Evolutionary conservation across 2,888 invertebrate species (phyloP).

Genomic region (Synanthedon andrenaeformis): DNA sequence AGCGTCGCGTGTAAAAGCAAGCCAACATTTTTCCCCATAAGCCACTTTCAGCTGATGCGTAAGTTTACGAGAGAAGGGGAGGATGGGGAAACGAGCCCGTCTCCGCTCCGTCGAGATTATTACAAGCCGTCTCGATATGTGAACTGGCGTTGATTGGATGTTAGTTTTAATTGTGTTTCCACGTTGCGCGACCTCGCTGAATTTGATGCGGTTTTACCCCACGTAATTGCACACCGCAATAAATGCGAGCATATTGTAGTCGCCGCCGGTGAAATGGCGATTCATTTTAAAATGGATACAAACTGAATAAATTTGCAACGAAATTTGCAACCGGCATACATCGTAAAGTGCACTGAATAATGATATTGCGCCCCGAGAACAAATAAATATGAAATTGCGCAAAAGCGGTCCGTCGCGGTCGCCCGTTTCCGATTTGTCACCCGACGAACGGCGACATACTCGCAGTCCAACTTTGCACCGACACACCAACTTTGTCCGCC

Average conservation of each 20-base stretch:
- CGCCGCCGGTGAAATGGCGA: background rate
- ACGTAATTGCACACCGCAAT: background rate
- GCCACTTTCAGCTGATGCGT: background rate
- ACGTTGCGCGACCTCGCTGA: no score
- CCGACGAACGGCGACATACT: background rate
- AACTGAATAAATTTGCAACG: slow-evolving; percentile 1
- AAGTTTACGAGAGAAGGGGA: background rate
- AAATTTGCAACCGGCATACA: slow-evolving; percentile 1
- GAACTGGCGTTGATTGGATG: background rate
- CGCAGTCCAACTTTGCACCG: background rate
- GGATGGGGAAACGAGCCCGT: background rate
- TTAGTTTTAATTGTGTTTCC: no score
- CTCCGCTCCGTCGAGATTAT: background rate
- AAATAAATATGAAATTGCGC: background rate
- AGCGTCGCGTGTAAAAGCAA: background rate
- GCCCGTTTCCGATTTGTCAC: background rate
- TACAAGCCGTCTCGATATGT: background rate
- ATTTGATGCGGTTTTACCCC: background rate
- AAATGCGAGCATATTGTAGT: background rate
- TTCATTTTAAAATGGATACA: background rate
- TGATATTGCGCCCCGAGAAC: background rate
- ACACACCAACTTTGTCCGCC: background rate
- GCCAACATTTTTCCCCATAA: background rate
- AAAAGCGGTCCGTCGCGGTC: background rate
- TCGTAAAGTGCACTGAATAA: slow-evolving; percentile 2